Conservation (phyloP, 2,888 invertebrate genomes). For the Harpalus rubripes region DNA sequence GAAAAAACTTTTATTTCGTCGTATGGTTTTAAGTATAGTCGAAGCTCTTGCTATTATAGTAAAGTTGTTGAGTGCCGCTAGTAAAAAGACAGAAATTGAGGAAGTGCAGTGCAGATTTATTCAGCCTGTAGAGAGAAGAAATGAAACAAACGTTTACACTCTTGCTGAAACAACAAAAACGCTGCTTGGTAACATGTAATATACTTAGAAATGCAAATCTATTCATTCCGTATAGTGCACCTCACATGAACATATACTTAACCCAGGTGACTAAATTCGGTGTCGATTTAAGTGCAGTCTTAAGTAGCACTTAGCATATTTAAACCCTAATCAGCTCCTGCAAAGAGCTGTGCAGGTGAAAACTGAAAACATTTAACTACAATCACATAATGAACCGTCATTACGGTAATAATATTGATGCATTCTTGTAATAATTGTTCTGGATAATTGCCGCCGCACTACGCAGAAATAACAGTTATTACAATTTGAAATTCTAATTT, state of each 20-base stretch:
- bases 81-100: constrained; percentile 26
- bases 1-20: not conserved
- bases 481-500: constrained; percentile 62
- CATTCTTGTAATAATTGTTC: constrained; percentile 60
- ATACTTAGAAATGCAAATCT: constrained; percentile 52
- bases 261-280: constrained; percentile 55
- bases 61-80: not conserved
- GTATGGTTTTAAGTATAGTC: not conserved
- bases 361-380: constrained; percentile 58
- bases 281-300: constrained; percentile 62
- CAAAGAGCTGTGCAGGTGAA: constrained; percentile 54
- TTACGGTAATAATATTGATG: constrained; percentile 53
- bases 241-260: constrained; percentile 52
- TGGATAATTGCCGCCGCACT: constrained; percentile 41
- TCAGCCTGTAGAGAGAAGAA: constrained; percentile 11
- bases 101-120: not conserved
- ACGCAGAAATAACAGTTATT: constrained; percentile 60
- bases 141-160: constrained; percentile 27
- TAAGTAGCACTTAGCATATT: constrained; percentile 62
- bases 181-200: constrained; percentile 16
- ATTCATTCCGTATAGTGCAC: constrained; percentile 40
- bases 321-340: constrained; percentile 37
- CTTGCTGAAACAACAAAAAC: constrained; percentile 26
- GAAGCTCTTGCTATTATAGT: not conserved
- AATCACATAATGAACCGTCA: constrained; percentile 63